These are phyloP conservation scores for Forbesichthys agassizii DNA, from an alignment of 2,113 vertebrate genomes.

Conservation along the genomic window DNA sequence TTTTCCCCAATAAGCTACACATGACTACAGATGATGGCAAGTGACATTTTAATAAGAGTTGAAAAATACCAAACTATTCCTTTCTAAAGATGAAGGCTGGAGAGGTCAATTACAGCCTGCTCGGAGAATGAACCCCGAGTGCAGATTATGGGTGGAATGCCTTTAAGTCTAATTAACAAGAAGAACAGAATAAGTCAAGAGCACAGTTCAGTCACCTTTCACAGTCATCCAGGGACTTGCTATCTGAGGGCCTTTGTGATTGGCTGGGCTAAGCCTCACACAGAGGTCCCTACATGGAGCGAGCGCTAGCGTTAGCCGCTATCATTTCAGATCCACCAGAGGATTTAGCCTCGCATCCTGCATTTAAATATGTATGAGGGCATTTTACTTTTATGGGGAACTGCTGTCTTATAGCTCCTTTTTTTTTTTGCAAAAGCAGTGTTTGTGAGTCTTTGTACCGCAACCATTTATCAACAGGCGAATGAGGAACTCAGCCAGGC, in stretches of 20 bases:
- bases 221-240: neutral
- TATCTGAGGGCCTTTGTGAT: constrained; percentile 13
- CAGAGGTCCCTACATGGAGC: constrained; percentile 3
- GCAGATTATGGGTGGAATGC: too few relatives aligned
- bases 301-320: constrained; percentile 28
- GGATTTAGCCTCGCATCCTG: constrained; percentile 38
- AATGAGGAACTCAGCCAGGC: constrained; percentile 20
- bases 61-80: too few relatives aligned
- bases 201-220: neutral
- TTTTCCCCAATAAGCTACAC: too few relatives aligned
- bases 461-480: constrained; percentile 29
- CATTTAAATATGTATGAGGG: constrained; percentile 60
- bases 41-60: too few relatives aligned
- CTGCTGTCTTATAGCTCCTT: neutral
- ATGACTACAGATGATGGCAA: too few relatives aligned
- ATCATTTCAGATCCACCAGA: constrained; percentile 42
- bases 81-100: too few relatives aligned
- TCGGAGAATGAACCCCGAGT: too few relatives aligned
- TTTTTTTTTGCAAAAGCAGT: constrained; percentile 9
- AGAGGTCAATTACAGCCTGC: too few relatives aligned
- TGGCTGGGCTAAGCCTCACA: neutral
- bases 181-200: neutral
- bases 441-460: constrained; percentile 14
- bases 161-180: too few relatives aligned
- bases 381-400: constrained; percentile 34